Evolutionary conservation across 2,113 vertebrate genomes (phyloP), one percentile per base, ranked within the genome.

Genomic region (Zosterops japonicus): DNA sequence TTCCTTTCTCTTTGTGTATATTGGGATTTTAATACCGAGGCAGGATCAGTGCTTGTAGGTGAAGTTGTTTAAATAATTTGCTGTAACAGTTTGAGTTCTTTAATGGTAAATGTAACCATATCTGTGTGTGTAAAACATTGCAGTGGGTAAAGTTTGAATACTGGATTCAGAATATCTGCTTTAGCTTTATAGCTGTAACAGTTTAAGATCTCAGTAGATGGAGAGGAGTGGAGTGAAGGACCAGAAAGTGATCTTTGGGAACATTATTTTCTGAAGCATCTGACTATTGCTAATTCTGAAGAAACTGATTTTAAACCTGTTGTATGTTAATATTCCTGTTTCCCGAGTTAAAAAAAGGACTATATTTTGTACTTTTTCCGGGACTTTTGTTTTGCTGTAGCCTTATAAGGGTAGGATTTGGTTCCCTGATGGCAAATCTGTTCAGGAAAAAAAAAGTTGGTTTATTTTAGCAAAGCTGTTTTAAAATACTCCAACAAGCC

Each of bases 391-490:
- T 87, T 85, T 60, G 10, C 77, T 69, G 12, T 78, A 85, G 71
- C 81, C 93, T 84, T 95, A 84, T 87, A 95, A 94, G 87, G 83
- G 41, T 57, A 69, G n/a, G 70, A 88, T 93, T 86, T 90, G 59
- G 46, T 95, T 94, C 71, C 50, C 69, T 90, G 52, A 77, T 87
- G 85, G 89, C 64, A 91, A 84, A 82, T 94, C 69, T 68, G 64
- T 82, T 86, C 65, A 61, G 12, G 22, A 23, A 42, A n/a, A 67
- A 82, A 78, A 50, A 75, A 63, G 29, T 63, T 57, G 42, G 46
- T 82, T 93, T 96, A 84, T 87, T 95, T 94, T 95, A 78, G 91
- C 49, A 72, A 82, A 91, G 64, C 64, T 27, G 27, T 77, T 94
- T 89, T 92, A 77, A 95, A 83, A 74, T 88, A 86, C 80, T 95